phyloP scores from a whole-genome alignment of 2,113 vertebrate genomes.

The Caloenas nicobarica region DNA sequence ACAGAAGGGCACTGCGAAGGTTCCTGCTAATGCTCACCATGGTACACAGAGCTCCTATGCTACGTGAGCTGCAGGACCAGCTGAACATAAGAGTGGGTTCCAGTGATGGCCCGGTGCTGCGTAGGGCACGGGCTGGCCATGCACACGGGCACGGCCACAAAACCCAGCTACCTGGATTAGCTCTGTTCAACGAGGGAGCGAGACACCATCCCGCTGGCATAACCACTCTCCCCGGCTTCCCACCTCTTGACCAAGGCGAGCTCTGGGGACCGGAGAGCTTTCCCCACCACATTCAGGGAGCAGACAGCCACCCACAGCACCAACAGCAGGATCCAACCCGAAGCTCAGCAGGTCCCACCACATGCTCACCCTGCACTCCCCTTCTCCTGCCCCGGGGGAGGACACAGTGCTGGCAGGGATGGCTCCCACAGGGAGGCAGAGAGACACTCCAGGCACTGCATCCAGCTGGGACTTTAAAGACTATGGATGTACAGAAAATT shows the following conservation, averaged over 20 bases:
- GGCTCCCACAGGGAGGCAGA: not conserved
- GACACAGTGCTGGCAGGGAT: accelerated
- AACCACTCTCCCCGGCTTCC: not conserved
- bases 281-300: not conserved
- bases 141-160: accelerated
- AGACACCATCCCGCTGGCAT: not conserved
- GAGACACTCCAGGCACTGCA: accelerated
- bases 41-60: not conserved
- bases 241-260: not conserved
- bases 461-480: not conserved
- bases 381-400: not conserved
- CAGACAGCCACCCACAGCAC: not conserved
- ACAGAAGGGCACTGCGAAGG: not conserved
- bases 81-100: accelerated
- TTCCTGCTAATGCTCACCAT: not conserved
- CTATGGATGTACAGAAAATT: not conserved
- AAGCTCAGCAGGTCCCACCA: not conserved
- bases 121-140: not conserved
- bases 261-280: not conserved
- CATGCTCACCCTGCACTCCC: not conserved
- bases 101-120: not conserved
- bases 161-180: not conserved
- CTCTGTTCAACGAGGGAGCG: accelerated
- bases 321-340: accelerated
- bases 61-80: not conserved